Conservation (phyloP, 2,113 vertebrate species). For the Tichodroma muraria region DNA sequence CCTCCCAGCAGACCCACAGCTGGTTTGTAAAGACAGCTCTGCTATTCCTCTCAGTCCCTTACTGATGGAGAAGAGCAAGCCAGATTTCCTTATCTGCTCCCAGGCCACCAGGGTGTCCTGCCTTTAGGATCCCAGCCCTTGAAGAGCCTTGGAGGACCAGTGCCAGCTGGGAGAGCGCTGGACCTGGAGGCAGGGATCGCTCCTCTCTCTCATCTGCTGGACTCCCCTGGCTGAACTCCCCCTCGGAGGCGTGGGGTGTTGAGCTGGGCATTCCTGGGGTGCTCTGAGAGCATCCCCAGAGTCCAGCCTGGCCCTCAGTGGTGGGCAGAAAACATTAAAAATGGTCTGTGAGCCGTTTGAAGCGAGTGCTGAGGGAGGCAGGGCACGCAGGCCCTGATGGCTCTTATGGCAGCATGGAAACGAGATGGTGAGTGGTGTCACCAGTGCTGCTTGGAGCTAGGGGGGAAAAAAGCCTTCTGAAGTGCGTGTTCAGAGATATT, state of each 20-base stretch:
- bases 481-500: constrained; percentile 41
- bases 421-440: constrained; percentile 15
- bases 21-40: too few species aligned
- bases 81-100: background rate
- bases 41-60: too few species aligned
- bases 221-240: background rate
- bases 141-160: background rate
- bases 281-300: background rate
- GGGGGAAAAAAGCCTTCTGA: constrained; percentile 29
- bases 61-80: background rate
- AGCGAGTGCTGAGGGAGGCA: background rate
- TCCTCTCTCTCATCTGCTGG: background rate
- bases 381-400: background rate
- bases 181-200: background rate
- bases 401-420: background rate
- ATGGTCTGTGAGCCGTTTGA: background rate
- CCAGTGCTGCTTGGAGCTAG: constrained; percentile 52
- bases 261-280: background rate
- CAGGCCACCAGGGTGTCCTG: background rate
- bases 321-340: background rate
- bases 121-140: background rate
- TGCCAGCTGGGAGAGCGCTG: background rate
- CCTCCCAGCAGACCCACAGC: too few species aligned
- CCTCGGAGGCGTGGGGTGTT: background rate
- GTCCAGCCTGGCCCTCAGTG: background rate